These are phyloP conservation scores for Troides helena DNA, from an alignment of 2,888 invertebrate genomes.

Conservation along the genomic window DNA sequence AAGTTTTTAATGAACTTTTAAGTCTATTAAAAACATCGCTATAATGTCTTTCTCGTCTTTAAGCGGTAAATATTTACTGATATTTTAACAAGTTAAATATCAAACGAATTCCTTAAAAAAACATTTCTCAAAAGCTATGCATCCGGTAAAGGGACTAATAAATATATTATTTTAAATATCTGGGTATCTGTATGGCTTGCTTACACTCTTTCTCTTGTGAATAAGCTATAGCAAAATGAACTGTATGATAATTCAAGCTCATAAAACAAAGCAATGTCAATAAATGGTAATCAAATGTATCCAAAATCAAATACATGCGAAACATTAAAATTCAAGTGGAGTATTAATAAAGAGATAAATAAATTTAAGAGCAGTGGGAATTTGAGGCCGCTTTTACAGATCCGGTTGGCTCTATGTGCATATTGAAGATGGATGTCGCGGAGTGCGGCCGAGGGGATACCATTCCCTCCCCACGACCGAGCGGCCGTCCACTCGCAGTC, in stretches of 20 bases:
- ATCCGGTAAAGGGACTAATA: not conserved
- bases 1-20: slow-evolving; percentile 36
- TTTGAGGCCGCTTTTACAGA: slow-evolving; percentile 77
- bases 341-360: slow-evolving; percentile 80
- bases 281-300: slow-evolving; percentile 28
- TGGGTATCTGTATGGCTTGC: not conserved
- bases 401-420: slow-evolving; percentile 79
- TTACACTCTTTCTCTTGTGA: not conserved
- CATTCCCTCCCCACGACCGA: slow-evolving; percentile 40
- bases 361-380: slow-evolving; percentile 77
- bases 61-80: slow-evolving; percentile 39
- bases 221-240: too few relatives aligned
- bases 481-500: slow-evolving; percentile 67
- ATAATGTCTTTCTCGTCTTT: slow-evolving; percentile 21
- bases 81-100: slow-evolving; percentile 16
- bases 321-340: slow-evolving; percentile 72
- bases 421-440: slow-evolving; percentile 78
- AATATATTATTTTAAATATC: not conserved
- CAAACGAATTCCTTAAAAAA: not conserved
- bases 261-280: slow-evolving; percentile 2
- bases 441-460: slow-evolving; percentile 46
- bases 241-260: not conserved
- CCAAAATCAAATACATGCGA: slow-evolving; percentile 46
- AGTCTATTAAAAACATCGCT: slow-evolving; percentile 15
- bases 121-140: not conserved